phyloP scores from a whole-genome alignment of 2,113 vertebrate genomes.

The Platysteira castanea region DNA sequence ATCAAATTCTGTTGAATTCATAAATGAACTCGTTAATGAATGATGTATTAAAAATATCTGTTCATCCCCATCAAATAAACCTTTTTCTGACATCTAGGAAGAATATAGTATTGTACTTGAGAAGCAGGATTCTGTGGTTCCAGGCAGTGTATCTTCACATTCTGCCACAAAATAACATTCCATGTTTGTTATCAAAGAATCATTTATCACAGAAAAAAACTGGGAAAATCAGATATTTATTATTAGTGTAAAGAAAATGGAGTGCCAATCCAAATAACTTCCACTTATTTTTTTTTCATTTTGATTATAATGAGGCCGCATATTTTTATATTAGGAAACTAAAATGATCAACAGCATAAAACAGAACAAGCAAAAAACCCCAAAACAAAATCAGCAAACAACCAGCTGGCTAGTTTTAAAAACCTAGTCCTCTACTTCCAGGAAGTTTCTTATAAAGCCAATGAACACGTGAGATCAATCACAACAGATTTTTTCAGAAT shows the following conservation, averaged over 20 bases:
- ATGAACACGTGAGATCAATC: background rate
- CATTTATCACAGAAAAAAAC: background rate
- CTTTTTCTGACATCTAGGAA: background rate
- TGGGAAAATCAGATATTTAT: background rate
- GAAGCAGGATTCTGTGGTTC: background rate
- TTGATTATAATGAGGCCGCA: background rate
- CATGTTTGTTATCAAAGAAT: background rate
- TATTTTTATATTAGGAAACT: background rate
- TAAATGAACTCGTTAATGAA: background rate
- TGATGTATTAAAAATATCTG: background rate
- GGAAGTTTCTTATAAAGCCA: background rate
- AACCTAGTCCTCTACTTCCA: background rate
- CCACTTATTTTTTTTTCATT: rapidly evolving
- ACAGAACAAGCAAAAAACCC: no score
- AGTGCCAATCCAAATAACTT: background rate
- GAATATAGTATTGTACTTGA: background rate
- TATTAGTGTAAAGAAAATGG: background rate
- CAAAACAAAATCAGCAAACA: background rate
- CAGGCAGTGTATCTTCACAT: background rate
- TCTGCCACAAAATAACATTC: background rate
- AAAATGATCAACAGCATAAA: background rate
- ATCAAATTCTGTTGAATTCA: background rate
- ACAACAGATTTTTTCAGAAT: background rate
- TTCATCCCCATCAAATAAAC: background rate
- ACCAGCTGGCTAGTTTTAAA: background rate